Evolutionary conservation across 2,888 invertebrate species (phyloP).

Genomic region (Drosophila conformis): DNA sequence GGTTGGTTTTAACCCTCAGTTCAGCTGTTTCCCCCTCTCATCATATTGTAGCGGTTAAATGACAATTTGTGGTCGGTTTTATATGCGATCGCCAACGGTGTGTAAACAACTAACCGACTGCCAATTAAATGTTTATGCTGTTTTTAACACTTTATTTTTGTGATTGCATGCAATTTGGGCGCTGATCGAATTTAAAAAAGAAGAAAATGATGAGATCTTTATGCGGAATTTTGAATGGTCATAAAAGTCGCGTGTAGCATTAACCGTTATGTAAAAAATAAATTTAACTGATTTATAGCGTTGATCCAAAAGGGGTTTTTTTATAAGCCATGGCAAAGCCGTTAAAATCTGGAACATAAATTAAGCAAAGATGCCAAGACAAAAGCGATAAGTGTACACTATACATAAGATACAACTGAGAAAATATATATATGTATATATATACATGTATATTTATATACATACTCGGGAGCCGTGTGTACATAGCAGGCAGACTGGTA

Average conservation of each 20-base stretch:
- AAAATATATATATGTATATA: conserved; percentile 16
- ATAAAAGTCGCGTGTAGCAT: conserved; percentile 63
- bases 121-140: conserved; percentile 72
- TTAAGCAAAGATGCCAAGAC: conserved; percentile 73
- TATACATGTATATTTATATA: conserved; percentile 4
- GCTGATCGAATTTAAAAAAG: conserved; percentile 34
- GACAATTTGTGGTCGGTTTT: conserved; percentile 74
- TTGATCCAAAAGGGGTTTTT: conserved; percentile 56
- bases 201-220: conserved; percentile 22
- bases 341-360: conserved; percentile 67
- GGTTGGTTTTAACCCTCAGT: conserved; percentile 14
- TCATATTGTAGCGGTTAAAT: conserved; percentile 62
- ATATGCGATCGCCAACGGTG: conserved; percentile 36
- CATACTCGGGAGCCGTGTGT: conserved; percentile 8
- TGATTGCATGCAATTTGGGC: conserved; percentile 56
- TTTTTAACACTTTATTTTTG: conserved; percentile 69
- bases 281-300: conserved; percentile 69
- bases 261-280: conserved; percentile 49
- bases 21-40: not conserved
- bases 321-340: conserved; percentile 54
- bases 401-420: conserved; percentile 39
- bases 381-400: conserved; percentile 62
- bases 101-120: conserved; percentile 48
- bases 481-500: conserved; percentile 33
- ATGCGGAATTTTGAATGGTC: conserved; percentile 39